phyloP scores from a whole-genome alignment of 2,113 vertebrate genomes.

The Shinisaurus crocodilurus region DNA sequence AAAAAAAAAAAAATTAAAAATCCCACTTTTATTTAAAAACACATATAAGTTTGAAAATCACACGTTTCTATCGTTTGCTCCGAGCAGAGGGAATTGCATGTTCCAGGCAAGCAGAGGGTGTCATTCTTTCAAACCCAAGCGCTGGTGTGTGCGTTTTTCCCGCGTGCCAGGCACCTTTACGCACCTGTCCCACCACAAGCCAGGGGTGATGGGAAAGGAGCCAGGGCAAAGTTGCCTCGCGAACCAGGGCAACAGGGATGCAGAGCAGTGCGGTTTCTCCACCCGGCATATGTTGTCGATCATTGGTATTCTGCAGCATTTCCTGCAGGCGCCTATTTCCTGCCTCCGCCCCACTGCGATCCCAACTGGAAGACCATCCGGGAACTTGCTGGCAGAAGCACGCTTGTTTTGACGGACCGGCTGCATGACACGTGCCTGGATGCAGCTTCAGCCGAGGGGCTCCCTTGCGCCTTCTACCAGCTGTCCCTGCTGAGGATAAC shows the following conservation, averaged over 20 bases:
- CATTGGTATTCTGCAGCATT: background rate
- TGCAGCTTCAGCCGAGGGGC: no score
- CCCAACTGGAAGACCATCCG: background rate
- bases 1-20: background rate
- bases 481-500: no score
- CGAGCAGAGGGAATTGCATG: background rate
- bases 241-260: background rate
- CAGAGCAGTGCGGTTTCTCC: background rate
- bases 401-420: background rate
- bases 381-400: background rate
- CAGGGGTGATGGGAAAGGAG: no score
- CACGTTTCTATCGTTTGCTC: rapidly evolving
- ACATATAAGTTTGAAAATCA: background rate
- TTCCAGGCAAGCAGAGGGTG: background rate
- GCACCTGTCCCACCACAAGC: no score
- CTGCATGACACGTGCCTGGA: no score
- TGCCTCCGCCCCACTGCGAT: background rate
- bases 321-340: background rate
- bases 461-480: no score
- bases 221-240: background rate
- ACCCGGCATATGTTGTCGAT: background rate
- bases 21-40: conserved; percentile 1
- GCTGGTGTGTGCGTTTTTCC: background rate
- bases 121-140: background rate
- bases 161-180: no score